Evolutionary conservation across 2,797 vertebrate genomes (phyloP).

Genomic region (Nyctibius grandis): DNA sequence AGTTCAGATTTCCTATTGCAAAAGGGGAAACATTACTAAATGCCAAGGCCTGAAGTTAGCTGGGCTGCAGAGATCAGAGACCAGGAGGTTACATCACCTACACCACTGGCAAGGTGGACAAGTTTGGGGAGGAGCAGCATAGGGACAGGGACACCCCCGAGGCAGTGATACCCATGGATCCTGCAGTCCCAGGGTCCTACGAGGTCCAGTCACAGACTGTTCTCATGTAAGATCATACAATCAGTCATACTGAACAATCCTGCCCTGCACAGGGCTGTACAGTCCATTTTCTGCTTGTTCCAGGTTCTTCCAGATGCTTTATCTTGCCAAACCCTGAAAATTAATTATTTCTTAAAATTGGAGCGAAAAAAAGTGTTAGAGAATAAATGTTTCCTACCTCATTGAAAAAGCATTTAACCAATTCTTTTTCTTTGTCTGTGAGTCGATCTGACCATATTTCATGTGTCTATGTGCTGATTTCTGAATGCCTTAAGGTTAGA

Average conservation of each 20-base stretch:
- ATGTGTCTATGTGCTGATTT: rapidly evolving
- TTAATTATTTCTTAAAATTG: not conserved
- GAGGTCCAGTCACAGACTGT: not conserved
- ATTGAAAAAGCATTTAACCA: not conserved
- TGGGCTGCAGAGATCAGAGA: not conserved
- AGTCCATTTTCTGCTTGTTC: not conserved
- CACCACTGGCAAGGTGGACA: not conserved
- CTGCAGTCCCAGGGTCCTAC: not conserved
- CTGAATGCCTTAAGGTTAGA: not conserved
- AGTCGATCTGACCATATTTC: not conserved
- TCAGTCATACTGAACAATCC: not conserved
- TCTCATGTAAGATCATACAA: not conserved
- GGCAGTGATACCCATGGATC: not conserved
- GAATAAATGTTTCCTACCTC: not conserved
- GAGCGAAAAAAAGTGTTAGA: not conserved
- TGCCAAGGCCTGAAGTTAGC: not conserved
- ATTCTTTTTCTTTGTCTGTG: not conserved
- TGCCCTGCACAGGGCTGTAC: not conserved
- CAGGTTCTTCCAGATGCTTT: not conserved
- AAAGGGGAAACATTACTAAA: not conserved
- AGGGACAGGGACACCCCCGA: not conserved
- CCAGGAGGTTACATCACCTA: not conserved
- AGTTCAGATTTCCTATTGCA: not conserved
- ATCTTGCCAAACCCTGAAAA: not conserved
- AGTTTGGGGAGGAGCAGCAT: rapidly evolving